Percentiles rank a stretch among this genome's conserved stretches.
Conservation (phyloP, 2,888 invertebrate genomes). For the Tuta absoluta region DNA sequence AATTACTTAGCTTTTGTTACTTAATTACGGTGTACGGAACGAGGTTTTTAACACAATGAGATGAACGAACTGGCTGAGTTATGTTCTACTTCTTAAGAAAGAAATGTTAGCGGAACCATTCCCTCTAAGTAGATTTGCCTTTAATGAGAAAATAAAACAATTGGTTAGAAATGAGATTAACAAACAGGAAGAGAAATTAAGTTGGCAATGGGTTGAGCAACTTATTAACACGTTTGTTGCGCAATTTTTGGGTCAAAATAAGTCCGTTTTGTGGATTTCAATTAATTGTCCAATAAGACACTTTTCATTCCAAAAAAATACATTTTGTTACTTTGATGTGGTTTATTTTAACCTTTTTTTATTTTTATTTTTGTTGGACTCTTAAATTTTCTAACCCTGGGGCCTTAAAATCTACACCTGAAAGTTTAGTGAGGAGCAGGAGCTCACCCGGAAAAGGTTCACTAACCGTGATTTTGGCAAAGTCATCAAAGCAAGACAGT, state of each 20-base stretch:
- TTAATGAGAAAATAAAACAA: constrained; percentile 21
- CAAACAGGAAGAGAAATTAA: not conserved
- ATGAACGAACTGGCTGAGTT: constrained; percentile 46
- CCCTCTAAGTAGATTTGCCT: constrained; percentile 34
- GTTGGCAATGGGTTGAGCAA: not conserved
- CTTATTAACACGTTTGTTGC: not conserved
- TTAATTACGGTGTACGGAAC: constrained; percentile 64
- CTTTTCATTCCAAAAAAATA: too few relatives aligned
- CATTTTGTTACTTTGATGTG: too few relatives aligned
- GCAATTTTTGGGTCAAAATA: not conserved
- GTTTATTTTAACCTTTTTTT: too few relatives aligned
- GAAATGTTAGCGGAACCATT: constrained; percentile 36
- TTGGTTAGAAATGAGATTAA: constrained; percentile 3
- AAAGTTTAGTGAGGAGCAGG: too few relatives aligned
- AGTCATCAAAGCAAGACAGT: too few relatives aligned
- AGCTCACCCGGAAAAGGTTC: too few relatives aligned
- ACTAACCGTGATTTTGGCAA: too few relatives aligned
- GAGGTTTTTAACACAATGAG: constrained; percentile 66
- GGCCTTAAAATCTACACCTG: too few relatives aligned
- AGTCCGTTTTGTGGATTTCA: too few relatives aligned
- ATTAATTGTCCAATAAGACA: too few relatives aligned
- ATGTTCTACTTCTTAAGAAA: constrained; percentile 20
- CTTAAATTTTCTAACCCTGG: too few relatives aligned
- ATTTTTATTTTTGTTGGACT: too few relatives aligned
- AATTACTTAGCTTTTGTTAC: constrained; percentile 74